Conservation (phyloP, 2,113 vertebrate species). For the Mionectes macconnelli region DNA sequence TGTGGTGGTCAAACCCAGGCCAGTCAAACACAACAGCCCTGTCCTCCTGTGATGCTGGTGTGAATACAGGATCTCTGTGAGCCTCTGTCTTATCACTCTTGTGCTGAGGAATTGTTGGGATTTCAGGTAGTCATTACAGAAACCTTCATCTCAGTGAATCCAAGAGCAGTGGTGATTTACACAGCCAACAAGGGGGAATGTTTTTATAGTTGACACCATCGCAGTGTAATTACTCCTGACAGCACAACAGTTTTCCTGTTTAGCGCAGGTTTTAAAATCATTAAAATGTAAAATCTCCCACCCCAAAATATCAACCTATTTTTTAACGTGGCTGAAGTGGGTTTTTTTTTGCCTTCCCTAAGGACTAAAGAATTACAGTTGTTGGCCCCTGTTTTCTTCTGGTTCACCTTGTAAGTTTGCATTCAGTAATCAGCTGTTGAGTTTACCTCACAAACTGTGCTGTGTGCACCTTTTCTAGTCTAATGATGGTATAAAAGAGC, state of each 20-base stretch:
- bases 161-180: not conserved
- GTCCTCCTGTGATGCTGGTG: not conserved
- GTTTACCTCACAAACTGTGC: not conserved
- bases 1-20: not conserved
- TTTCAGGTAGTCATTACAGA: not conserved
- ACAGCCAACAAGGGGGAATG: not conserved
- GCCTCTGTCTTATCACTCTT: not conserved
- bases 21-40: not conserved
- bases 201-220: not conserved
- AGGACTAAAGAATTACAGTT: not conserved
- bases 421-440: not conserved
- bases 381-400: not conserved
- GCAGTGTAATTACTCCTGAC: not conserved
- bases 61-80: not conserved
- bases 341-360: accelerated
- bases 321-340: not conserved
- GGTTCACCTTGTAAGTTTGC: not conserved
- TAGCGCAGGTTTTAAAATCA: not conserved
- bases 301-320: not conserved
- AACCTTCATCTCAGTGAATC: not conserved
- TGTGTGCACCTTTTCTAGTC: conserved; percentile 1
- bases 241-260: not conserved
- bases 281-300: not conserved
- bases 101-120: not conserved
- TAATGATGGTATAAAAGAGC: conserved; percentile 8